Base-by-base conservation (phyloP, 2,113 vertebrate genomes). In the Ctenodactylus gundi region DNA sequence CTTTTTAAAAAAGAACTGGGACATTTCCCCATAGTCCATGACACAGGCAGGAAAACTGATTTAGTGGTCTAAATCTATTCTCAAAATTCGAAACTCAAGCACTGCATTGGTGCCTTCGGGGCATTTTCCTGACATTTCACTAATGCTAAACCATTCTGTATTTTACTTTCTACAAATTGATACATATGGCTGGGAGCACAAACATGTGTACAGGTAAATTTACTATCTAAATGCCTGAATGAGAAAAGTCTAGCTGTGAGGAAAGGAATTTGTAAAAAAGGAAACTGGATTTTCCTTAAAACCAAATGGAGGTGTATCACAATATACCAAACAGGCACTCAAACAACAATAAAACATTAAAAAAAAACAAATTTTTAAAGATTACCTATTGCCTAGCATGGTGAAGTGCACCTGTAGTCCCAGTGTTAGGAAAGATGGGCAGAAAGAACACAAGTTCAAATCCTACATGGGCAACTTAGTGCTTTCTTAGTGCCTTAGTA, bases 51-150 rank as follows among this genome's bases (percentile, higher is more conserved):
- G 90, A 94, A 97, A 97, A 96, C 96, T 97, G 96, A 97, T 97
- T 97, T 94, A 96, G 90, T 95, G 95, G 76, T 95, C 96, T 97
- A 97, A 97, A 97, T 97, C 95, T 81, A 93, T 92, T 97, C 93
- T 97, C 77, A 97, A 95, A 96, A 96, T 97, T 64, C 94, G 95
- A 96, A 95, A 87, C 94, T 90, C 96, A 80, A 87, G 90, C 88
- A 95, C 96, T 96, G 94, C 94, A 68, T 65, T 93, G 81, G 93
- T 92, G 89, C 95, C 95, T 97, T 94, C 90, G 82, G 96, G 96
- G 97, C 85, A 96, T 97, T 96, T 94, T 87, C 92, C 93, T 96
- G 95, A 93, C 95, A 94, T 97, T 96, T 97, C 94, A 95, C 80
- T 81, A 81, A 93, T 77, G 95, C 91, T 96, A 96, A 97, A 87